Base-by-base conservation (phyloP, 92 coral and sea anemone genomes). In the Diadumene lineata region DNA sequence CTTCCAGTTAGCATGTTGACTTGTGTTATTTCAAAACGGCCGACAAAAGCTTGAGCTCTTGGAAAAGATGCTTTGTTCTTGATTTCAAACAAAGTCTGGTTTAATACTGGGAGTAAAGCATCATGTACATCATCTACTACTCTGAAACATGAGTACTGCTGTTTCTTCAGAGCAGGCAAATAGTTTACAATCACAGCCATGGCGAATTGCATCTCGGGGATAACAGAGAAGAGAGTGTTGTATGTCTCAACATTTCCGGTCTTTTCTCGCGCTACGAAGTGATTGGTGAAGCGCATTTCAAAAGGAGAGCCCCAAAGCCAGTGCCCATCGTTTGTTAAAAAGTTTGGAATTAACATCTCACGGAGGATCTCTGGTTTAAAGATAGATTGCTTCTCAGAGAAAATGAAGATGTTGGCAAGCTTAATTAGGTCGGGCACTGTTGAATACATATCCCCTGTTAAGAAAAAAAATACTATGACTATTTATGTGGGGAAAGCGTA, bases 271-370 rank as follows among this genome's bases (percentile, higher is more conserved):
- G 83, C 84, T 22, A 88, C 68, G 69, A 80, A 84, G 8, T 79
- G 77, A 30, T 81, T 43, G 56, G 66, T 56, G 62, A 80, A 84
- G 34, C 86, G 82, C 84, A 88, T 88, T 75, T 88, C 93, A 73
- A 75, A 88, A 24, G 93, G 93, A 16, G 84, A 74, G 24, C 93
- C 93, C 93, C 93, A 88, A 38, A 84, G 43, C 55, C 73, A 79
- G 0, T 69, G 63, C 6, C 92, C 92, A 61, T 78, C 89, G 13
- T 80, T 66, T 1, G 92, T 66, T 34, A 88, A 70, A 48, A 79
- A 81, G 19, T 72, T 75, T 0, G 92, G 92, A 22, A 75, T 79
- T 23, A 77, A 65, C 60, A 88, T 66, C 13, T 84, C 75, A 26
- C 85, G 85, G 7, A 84, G 31, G 46, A 72, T 73, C 33, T 61